phyloP scores from a whole-genome alignment of 2,113 vertebrate species.

The Hirundichthys speculiger region DNA sequence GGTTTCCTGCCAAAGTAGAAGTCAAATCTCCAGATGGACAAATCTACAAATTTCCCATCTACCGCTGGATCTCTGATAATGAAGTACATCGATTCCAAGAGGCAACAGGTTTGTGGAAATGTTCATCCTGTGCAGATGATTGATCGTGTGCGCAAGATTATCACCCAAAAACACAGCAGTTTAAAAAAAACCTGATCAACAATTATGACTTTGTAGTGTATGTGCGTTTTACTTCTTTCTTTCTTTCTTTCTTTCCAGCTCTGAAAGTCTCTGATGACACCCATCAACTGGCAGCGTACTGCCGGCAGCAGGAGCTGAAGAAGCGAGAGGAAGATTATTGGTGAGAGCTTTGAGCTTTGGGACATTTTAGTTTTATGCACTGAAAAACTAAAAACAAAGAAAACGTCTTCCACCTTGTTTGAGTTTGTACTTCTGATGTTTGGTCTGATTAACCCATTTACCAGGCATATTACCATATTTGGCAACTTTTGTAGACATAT shows the following conservation, averaged over 20 bases:
- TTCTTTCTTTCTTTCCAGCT: slow-evolving; percentile 25
- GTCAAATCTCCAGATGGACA: slow-evolving; percentile 54
- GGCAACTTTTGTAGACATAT: too few relatives aligned
- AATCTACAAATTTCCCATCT: slow-evolving; percentile 61
- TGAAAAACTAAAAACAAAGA: background rate
- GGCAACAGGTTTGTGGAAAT: slow-evolving; percentile 58
- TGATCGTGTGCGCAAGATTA: fast-evolving
- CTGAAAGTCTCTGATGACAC: slow-evolving; percentile 50
- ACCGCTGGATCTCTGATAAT: slow-evolving; percentile 58
- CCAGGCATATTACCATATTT: too few relatives aligned
- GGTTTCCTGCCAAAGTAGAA: slow-evolving; percentile 65
- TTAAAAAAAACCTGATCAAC: too few relatives aligned
- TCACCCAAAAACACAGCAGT: too few relatives aligned
- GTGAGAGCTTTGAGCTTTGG: slow-evolving; percentile 30
- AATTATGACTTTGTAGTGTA: too few relatives aligned
- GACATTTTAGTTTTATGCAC: background rate
- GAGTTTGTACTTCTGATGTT: too few relatives aligned
- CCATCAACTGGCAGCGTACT: slow-evolving; percentile 24
- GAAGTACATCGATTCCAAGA: slow-evolving; percentile 53
- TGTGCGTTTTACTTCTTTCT: too few relatives aligned
- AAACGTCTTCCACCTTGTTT: too few relatives aligned
- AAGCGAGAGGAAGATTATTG: slow-evolving; percentile 27
- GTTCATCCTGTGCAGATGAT: background rate
- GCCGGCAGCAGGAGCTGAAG: slow-evolving; percentile 41
- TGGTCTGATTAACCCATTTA: too few relatives aligned